Evolutionary conservation across 1,140 invertebrate genomes (phyloP).

Genomic region (Drosophila ambigua): DNA sequence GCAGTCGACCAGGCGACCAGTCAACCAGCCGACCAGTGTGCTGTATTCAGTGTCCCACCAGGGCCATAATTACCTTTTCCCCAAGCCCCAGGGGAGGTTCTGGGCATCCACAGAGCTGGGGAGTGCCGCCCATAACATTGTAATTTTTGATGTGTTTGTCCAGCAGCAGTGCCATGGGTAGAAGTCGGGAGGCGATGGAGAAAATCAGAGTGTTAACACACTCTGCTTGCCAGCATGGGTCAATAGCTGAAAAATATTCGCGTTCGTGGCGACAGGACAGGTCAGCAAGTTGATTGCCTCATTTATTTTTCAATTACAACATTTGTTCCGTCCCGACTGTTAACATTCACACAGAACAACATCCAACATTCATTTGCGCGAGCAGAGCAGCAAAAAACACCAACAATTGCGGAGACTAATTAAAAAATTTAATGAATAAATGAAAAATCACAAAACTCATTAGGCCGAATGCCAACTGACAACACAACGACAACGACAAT

Average conservation of each 20-base stretch:
- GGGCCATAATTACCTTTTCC: conserved; percentile 74
- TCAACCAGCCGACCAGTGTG: background rate
- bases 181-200: background rate
- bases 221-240: conserved; percentile 39
- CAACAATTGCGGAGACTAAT: conserved; percentile 71
- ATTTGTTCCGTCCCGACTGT: conserved; percentile 60
- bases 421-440: conserved; percentile 80
- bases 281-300: conserved; percentile 80
- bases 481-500: conserved; percentile 46
- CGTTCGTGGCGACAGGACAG: conserved; percentile 69
- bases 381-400: conserved; percentile 11
- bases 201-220: conserved; percentile 10
- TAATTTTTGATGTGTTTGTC: conserved; percentile 64
- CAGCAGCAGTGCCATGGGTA: background rate
- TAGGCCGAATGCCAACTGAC: conserved; percentile 66
- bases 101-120: conserved; percentile 8
- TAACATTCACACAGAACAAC: conserved; percentile 24
- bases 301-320: conserved; percentile 82
- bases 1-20: conserved; percentile 15
- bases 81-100: conserved; percentile 14
- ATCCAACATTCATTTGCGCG: conserved; percentile 18
- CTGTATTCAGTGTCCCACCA: conserved; percentile 8
- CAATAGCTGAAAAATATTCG: conserved; percentile 76
- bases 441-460: conserved; percentile 80
- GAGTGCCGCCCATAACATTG: conserved; percentile 70